Conservation (phyloP, 2,113 vertebrate genomes). For the Piaya cayana region DNA sequence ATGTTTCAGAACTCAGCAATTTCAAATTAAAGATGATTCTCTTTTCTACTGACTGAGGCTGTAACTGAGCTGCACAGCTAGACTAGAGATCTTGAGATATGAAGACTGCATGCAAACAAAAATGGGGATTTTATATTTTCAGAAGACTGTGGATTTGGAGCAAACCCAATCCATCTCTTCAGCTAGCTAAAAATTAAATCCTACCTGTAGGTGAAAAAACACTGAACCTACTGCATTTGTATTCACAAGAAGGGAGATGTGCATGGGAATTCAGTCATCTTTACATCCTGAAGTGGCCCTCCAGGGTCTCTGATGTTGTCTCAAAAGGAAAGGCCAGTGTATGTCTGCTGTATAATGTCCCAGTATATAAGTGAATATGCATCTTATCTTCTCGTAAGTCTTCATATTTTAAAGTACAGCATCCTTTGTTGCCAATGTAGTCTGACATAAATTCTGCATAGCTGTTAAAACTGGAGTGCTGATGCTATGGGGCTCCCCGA, state of each 20-base stretch:
- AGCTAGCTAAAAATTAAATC: background rate
- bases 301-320: background rate
- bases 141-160: background rate
- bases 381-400: background rate
- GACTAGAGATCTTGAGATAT: background rate
- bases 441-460: background rate
- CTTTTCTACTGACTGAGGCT: background rate
- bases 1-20: background rate
- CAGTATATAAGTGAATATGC: background rate
- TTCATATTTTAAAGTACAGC: background rate
- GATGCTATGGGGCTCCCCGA: background rate
- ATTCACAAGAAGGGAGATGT: background rate
- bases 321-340: background rate
- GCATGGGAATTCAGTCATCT: background rate
- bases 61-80: background rate
- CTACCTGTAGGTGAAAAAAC: background rate
- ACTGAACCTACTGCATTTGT: background rate
- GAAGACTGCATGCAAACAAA: background rate
- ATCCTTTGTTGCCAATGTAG: background rate
- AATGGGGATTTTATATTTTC: background rate
- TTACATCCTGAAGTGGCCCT: background rate
- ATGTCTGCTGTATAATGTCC: background rate
- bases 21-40: background rate
- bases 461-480: background rate
- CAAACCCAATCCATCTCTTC: background rate